Evolutionary conservation across 2,888 invertebrate species (phyloP), one percentile per base, ranked within the genome.

Genomic region (Xiphydria camelus): DNA sequence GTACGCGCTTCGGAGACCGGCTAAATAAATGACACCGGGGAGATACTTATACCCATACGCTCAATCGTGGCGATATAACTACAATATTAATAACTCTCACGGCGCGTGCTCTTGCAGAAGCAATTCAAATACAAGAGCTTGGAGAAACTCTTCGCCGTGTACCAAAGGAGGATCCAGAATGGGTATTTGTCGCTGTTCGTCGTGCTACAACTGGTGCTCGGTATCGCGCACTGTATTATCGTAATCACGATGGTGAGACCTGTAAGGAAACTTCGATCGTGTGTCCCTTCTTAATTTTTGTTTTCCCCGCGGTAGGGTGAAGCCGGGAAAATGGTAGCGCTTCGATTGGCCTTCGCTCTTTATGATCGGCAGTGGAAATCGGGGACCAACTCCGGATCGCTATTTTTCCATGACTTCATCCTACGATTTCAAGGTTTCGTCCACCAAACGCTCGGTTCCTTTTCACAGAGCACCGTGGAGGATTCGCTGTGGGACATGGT

Each of bases 161-260:
- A 91, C 66, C 88, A 87, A 56, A 84, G 87, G 59, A 85, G 89
- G 61, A 77, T 91, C 48, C 86, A 87, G 65, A 85, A 88, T 74
- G 88, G 88, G 39, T 86, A 89, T 57, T 84, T 91, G 51, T 86
- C 87, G 50, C 82, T 90, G 45, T 90, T 88, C 74, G 80, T 90
- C 51, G 78, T 87, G 15, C 78, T 91, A 36, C 83, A 89, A 64
- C 77, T 85, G 42, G 66, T 84, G 23, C 81, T 90, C 39, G 84
- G 85, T 29, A 75, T 82, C 3, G 74, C 79, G 1, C 89, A 91
- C 65, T 80, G 83, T 26, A 63, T 80, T 45, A 68, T 83, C 51
- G 79, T 88, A 50, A 63, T 84, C 36, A 62, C 76, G 41, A 78
- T 77, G 55, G 82, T 83, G 44, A 65, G 73, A 47, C 36, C 22